phyloP scores from a whole-genome alignment of 2,113 vertebrate genomes.

The Trogon melanurus region DNA sequence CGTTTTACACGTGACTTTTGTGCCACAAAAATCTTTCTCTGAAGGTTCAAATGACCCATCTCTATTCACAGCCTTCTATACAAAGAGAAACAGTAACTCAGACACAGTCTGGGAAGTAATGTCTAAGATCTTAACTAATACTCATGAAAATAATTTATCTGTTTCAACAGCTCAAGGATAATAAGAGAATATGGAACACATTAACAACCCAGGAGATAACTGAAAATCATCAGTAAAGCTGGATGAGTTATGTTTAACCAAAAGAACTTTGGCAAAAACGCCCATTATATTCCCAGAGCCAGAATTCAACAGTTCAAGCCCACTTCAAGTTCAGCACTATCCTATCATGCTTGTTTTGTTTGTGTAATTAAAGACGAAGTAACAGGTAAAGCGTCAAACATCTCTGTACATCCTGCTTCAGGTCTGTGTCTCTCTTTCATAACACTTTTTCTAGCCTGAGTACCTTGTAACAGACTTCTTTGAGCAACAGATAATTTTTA shows the following conservation, averaged over 20 bases:
- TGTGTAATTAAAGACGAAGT: neutral
- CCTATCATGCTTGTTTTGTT: neutral
- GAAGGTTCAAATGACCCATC: neutral
- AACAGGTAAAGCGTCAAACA: neutral
- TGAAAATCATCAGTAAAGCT: neutral
- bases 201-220: neutral
- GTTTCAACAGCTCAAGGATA: neutral
- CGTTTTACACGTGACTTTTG: neutral
- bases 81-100: neutral
- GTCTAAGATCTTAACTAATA: neutral
- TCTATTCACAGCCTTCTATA: neutral
- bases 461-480: neutral
- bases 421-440: neutral
- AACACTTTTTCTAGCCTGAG: neutral
- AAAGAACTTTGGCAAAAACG: neutral
- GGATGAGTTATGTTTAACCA: neutral
- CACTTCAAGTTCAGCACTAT: neutral
- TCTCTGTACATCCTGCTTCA: neutral
- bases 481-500: neutral
- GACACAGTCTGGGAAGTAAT: neutral
- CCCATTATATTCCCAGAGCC: neutral
- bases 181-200: neutral
- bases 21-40: neutral
- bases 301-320: neutral
- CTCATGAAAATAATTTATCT: neutral